Conservation (phyloP, 1,140 invertebrate species). For the Micrasema longulum region DNA sequence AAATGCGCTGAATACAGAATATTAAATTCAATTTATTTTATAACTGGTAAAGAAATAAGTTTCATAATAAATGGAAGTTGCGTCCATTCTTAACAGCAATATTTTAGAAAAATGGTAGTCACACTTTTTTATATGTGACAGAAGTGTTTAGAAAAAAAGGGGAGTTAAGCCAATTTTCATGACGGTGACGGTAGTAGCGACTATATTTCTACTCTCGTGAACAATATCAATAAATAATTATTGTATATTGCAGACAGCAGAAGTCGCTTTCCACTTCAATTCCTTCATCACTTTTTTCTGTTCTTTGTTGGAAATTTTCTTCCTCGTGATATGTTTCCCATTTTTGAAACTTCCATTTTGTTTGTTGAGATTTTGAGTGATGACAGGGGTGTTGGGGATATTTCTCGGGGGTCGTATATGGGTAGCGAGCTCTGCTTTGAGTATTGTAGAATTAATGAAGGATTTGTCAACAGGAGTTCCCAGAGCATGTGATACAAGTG, state of each 20-base stretch:
- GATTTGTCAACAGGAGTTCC: constrained; percentile 57
- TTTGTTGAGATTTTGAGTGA: constrained; percentile 22
- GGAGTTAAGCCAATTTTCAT: too few relatives aligned
- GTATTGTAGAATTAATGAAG: constrained; percentile 44
- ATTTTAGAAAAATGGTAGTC: too few relatives aligned
- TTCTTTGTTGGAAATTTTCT: constrained; percentile 33
- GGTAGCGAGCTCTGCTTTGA: constrained; percentile 48
- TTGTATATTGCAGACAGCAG: constrained; percentile 63
- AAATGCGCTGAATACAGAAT: too few relatives aligned
- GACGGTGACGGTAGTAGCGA: too few relatives aligned
- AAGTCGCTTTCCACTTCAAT: constrained; percentile 61
- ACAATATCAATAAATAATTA: constrained; percentile 50
- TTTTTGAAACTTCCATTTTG: constrained; percentile 6
- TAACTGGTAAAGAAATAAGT: too few relatives aligned
- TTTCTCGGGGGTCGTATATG: constrained; percentile 22
- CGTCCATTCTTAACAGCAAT: too few relatives aligned
- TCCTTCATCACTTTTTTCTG: constrained; percentile 62
- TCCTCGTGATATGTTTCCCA: constrained; percentile 11
- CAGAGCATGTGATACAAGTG: constrained; percentile 58
- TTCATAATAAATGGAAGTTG: too few relatives aligned
- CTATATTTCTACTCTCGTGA: too few relatives aligned
- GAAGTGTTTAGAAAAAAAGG: too few relatives aligned
- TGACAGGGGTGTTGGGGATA: constrained; percentile 17
- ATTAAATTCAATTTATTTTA: too few relatives aligned
- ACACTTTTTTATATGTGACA: too few relatives aligned